A percentile compares a stretch with the other conserved stretches of the same genome.
phyloP scores from a whole-genome alignment of 2,888 invertebrate species.

The Sesamia inferens region DNA sequence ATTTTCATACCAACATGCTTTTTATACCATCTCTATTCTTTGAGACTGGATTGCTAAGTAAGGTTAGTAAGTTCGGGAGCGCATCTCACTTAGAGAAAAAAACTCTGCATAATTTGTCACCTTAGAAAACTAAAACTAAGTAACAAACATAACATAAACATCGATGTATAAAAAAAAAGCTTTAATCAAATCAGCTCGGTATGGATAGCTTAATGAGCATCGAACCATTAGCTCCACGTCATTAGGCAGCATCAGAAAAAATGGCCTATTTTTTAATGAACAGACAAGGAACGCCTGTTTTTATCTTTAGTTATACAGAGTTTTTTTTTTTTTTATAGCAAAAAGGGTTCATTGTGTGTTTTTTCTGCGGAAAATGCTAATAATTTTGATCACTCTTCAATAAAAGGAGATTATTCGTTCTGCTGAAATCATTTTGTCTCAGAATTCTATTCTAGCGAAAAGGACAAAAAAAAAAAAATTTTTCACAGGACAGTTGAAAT shows the following conservation, averaged over 20 bases:
- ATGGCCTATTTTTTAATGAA: constrained; percentile 56
- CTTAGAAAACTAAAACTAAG: background rate
- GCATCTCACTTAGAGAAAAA: no score
- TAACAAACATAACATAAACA: constrained; percentile 20
- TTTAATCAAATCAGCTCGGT: constrained; percentile 51
- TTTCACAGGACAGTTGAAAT: no score
- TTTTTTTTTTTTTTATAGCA: background rate
- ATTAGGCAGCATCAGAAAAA: constrained; percentile 58
- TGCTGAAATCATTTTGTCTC: no score
- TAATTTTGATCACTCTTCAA: no score
- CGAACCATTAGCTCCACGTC: constrained; percentile 55
- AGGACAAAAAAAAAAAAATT: no score
- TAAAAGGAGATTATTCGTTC: no score
- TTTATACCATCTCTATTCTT: no score
- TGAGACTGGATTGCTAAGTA: no score
- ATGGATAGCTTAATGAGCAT: constrained; percentile 58
- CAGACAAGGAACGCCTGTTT: constrained; percentile 37
- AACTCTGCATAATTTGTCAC: no score
- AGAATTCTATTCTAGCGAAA: no score
- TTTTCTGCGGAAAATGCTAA: background rate
- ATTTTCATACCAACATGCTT: no score
- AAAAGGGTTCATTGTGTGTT: background rate
- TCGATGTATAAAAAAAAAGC: constrained; percentile 41
- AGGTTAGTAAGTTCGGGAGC: no score
- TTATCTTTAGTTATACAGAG: constrained; percentile 13